Evolutionary conservation across 2,888 invertebrate species (phyloP), one percentile per base, ranked within the genome.

Genomic region (Cepaea hortensis): DNA sequence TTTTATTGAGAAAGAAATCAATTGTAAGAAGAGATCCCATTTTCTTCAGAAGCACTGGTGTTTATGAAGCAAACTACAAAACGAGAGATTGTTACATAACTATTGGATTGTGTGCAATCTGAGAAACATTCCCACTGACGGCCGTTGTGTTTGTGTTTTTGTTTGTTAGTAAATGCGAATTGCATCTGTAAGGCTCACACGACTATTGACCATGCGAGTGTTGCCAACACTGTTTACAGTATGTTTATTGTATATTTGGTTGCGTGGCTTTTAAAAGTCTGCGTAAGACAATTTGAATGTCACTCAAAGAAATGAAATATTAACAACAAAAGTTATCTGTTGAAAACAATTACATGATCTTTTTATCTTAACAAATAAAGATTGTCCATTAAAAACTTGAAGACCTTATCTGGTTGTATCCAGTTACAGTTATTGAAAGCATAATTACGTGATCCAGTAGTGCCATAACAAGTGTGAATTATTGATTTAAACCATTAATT

Each of bases 71-170:
- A 35, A 35, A 35, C 35, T 35, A 35, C 35, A 35, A 35, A 15
- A 68, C 13, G 5, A 18, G 5, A 68, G 68, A 20, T 68, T 68
- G 68, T 35, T 23, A 73, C 35, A 73, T 3, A 15, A 75, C 13
- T 3, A 6, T 48, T 48, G 4, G 65, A 11, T 6, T 62, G 46
- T 80, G 35, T 80, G 70, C 70, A 48, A 81, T 81, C 55, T 81
- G 81, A 72, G 55, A 72, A 81, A 70, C 70, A 81, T 68, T 81
- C 48, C 72, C 81, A 81, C n/a, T 55, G 70, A 55, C 13, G 68
- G 23, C n/a, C 5, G 5, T 75, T 75, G 11, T 75, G 46, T 48
- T 48, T 46, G 13, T 4, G n/a, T 23, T 75, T 75, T 4, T 75
- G 46, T 48, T 48, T 46, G 13, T 4, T 48, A 48, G 13, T 46